phyloP scores from a whole-genome alignment of 2,888 invertebrate genomes.

The Helicoverpa assulta region DNA sequence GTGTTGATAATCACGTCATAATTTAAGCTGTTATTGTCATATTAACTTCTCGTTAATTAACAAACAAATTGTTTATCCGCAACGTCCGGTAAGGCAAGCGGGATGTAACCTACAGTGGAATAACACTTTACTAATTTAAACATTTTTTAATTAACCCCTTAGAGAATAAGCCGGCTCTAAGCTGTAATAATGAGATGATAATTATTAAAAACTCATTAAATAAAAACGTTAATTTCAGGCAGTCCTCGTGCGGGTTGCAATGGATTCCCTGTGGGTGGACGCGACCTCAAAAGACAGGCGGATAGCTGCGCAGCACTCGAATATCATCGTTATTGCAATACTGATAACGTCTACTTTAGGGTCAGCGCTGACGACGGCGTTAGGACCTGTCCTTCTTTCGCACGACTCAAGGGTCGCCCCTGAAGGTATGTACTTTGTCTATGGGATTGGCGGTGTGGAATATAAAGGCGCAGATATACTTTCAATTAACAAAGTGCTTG shows the following conservation, averaged over 20 bases:
- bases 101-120: conserved; percentile 12
- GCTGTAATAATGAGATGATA: conserved; percentile 44
- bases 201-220: conserved; percentile 55
- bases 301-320: conserved; percentile 82
- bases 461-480: conserved; percentile 30
- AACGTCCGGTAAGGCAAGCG: background rate
- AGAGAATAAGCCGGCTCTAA: conserved; percentile 18
- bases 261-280: conserved; percentile 82
- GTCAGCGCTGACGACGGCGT: conserved; percentile 79
- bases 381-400: conserved; percentile 84
- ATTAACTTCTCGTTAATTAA: conserved; percentile 14
- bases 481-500: conserved; percentile 31
- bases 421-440: conserved; percentile 73
- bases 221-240: conserved; percentile 78
- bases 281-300: conserved; percentile 76
- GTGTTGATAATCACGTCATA: background rate
- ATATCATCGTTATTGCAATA: conserved; percentile 87
- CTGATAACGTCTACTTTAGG: conserved; percentile 83
- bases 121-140: conserved; percentile 29
- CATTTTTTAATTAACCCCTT: conserved; percentile 41
- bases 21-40: conserved; percentile 1
- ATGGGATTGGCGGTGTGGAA: conserved; percentile 26
- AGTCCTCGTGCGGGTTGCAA: conserved; percentile 84
- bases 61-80: conserved; percentile 14
- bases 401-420: conserved; percentile 81